Conservation (phyloP, 2,888 invertebrate genomes). For the Yponomeuta evonymella region DNA sequence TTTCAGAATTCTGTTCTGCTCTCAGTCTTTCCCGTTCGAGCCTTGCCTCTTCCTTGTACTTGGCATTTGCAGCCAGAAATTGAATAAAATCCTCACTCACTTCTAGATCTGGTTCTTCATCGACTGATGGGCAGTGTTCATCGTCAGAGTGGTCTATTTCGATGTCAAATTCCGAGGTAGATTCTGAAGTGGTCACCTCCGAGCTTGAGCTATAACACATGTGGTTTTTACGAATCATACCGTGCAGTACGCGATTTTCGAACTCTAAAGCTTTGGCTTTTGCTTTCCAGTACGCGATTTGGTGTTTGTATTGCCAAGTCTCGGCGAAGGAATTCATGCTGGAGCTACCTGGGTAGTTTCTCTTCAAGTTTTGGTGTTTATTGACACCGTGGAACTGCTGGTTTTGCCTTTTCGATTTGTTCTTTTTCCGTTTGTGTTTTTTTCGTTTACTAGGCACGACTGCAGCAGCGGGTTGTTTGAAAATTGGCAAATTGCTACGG, state of each 20-base stretch:
- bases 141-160: slow-evolving; percentile 22
- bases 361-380: slow-evolving; percentile 26
- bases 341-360: slow-evolving; percentile 16
- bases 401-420: slow-evolving; percentile 32
- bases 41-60: slow-evolving; percentile 62
- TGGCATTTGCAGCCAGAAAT: slow-evolving; percentile 77
- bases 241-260: slow-evolving; percentile 74
- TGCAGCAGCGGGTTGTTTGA: slow-evolving; percentile 5
- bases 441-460: background rate
- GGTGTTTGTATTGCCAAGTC: slow-evolving; percentile 72
- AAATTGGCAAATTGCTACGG: background rate
- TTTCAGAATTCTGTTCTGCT: slow-evolving; percentile 31
- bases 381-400: slow-evolving; percentile 21
- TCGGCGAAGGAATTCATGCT: slow-evolving; percentile 62
- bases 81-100: slow-evolving; percentile 79
- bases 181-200: slow-evolving; percentile 26
- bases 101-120: slow-evolving; percentile 57
- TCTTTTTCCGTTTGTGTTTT: slow-evolving; percentile 21
- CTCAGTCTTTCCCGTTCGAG: slow-evolving; percentile 43
- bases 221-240: slow-evolving; percentile 58
- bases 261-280: slow-evolving; percentile 73
- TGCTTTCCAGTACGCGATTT: slow-evolving; percentile 78
- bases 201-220: slow-evolving; percentile 26
- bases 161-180: slow-evolving; percentile 16
- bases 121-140: slow-evolving; percentile 23